phyloP scores from a whole-genome alignment of 1,140 invertebrate genomes.

The Amyelois transitella region DNA sequence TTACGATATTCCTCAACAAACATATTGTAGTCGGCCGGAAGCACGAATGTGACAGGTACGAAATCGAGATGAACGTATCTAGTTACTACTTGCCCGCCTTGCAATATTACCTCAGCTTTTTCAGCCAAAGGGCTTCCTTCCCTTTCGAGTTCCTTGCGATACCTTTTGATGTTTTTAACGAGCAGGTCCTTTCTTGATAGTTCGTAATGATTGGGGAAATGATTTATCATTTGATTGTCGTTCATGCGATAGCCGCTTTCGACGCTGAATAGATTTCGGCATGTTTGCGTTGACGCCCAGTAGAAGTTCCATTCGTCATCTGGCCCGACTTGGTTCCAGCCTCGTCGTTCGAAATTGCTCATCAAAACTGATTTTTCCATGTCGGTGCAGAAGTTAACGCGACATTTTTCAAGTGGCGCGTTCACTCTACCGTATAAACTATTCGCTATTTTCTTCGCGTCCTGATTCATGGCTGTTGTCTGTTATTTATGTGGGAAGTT shows the following conservation, averaged over 20 bases:
- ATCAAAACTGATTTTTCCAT: conserved; percentile 96
- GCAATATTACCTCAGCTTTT: conserved; percentile 63
- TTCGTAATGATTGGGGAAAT: conserved; percentile 96
- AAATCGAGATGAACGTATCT: conserved; percentile 91
- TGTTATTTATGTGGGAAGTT: conserved; percentile 13
- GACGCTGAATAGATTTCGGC: conserved; percentile 92
- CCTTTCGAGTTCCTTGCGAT: conserved; percentile 92
- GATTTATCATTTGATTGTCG: conserved; percentile 94
- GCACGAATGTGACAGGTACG: conserved; percentile 93
- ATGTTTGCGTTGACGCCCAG: conserved; percentile 94
- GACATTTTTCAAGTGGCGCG: conserved; percentile 67
- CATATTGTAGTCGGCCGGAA: conserved; percentile 96
- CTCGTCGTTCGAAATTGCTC: conserved; percentile 94
- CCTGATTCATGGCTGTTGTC: conserved; percentile 35
- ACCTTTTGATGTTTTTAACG: conserved; percentile 95
- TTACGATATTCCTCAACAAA: conserved; percentile 96
- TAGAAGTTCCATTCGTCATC: conserved; percentile 99
- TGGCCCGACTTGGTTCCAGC: conserved; percentile 91
- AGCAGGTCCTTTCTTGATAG: conserved; percentile 89
- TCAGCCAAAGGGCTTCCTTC: conserved; percentile 92
- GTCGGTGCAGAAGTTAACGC: conserved; percentile 88
- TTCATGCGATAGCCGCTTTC: conserved; percentile 94
- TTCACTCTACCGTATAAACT: conserved; percentile 45
- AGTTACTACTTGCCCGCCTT: conserved; percentile 80
- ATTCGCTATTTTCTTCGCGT: conserved; percentile 38